A percentile compares a stretch with the other conserved stretches of the same genome.
These are phyloP conservation scores for Myopa tessellatipennis DNA, from an alignment of 2,888 invertebrate species.

Conservation along the genomic window DNA sequence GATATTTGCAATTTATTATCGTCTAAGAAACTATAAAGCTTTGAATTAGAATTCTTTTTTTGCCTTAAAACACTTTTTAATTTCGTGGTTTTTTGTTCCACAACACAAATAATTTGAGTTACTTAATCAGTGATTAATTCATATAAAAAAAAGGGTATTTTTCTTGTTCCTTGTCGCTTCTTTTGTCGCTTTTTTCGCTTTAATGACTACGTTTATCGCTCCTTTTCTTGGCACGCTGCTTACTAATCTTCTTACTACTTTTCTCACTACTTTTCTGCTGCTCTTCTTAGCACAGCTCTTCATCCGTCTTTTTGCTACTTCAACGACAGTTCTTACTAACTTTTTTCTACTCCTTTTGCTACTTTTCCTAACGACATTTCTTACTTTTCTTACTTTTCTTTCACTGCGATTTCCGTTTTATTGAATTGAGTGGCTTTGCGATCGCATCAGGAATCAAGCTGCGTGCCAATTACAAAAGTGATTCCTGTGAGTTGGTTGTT, in stretches of 20 bases:
- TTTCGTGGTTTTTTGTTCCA: too few species aligned
- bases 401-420: not conserved
- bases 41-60: too few species aligned
- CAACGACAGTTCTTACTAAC: not conserved
- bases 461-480: conserved; percentile 55
- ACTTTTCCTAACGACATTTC: too few species aligned
- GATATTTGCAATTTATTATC: too few species aligned
- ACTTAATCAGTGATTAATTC: too few species aligned
- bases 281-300: too few species aligned
- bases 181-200: not conserved
- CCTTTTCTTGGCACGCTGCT: not conserved
- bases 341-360: not conserved
- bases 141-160: too few species aligned
- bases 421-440: conserved; percentile 28
- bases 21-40: too few species aligned
- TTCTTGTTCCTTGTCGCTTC: too few species aligned
- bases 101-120: too few species aligned
- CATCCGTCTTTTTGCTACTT: not conserved
- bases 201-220: not conserved
- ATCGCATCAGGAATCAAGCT: conserved; percentile 42
- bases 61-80: too few species aligned
- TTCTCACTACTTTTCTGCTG: not conserved
- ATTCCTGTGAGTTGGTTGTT: conserved; percentile 46
- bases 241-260: too few species aligned
- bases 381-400: not conserved